Evolutionary conservation across 2,888 invertebrate species (phyloP).

Genomic region (Ferdinandea cuprea): DNA sequence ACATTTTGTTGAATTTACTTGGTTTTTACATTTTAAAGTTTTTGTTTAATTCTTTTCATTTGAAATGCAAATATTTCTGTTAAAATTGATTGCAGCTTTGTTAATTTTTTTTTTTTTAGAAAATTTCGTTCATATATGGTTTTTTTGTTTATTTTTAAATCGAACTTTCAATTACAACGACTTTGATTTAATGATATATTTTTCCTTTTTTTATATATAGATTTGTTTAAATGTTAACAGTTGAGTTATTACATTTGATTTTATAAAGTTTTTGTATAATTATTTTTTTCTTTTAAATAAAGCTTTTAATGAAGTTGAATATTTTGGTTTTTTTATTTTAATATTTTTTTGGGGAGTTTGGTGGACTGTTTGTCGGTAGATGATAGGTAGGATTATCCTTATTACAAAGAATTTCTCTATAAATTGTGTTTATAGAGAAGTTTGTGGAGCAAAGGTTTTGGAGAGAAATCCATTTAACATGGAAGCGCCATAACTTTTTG

Average conservation of each 20-base stretch:
- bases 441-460: too few species aligned
- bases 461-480: too few species aligned
- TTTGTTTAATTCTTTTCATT: constrained; percentile 17
- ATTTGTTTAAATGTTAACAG: constrained; percentile 3
- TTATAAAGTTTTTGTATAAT: constrained; percentile 36
- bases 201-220: constrained; percentile 1
- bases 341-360: background rate
- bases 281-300: constrained; percentile 46
- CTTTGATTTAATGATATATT: constrained; percentile 38
- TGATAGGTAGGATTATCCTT: too few species aligned
- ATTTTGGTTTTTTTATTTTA: constrained; percentile 1
- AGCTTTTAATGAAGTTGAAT: constrained; percentile 31
- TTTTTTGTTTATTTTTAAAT: constrained; percentile 3
- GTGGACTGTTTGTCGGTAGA: too few species aligned
- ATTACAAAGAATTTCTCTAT: too few species aligned
- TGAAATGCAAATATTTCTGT: constrained; percentile 22
- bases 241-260: constrained; percentile 25
- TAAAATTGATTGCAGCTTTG: constrained; percentile 46
- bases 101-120: constrained; percentile 56
- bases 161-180: constrained; percentile 55
- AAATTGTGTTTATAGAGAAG: too few species aligned
- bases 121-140: constrained; percentile 28
- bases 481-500: too few species aligned
- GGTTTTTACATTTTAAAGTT: constrained; percentile 14
- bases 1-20: constrained; percentile 29